These are phyloP conservation scores for Keiferia lycopersicella DNA, from an alignment of 2,888 invertebrate genomes.

Conservation along the genomic window DNA sequence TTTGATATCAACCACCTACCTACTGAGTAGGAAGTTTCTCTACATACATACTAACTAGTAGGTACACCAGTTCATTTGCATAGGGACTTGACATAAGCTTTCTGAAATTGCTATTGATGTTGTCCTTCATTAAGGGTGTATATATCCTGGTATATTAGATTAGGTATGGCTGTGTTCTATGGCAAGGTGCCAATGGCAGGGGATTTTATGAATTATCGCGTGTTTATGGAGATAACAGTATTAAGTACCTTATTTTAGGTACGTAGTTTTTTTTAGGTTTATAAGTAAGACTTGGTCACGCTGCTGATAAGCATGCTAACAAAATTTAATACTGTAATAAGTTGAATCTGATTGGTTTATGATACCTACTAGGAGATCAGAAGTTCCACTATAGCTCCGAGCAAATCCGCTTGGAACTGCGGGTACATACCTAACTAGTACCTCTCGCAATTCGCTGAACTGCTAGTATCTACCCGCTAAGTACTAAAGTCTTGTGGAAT, in stretches of 20 bases:
- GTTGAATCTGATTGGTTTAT: background rate
- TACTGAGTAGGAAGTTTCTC: background rate
- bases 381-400: background rate
- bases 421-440: background rate
- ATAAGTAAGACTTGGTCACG: too few species aligned
- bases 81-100: background rate
- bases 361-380: background rate
- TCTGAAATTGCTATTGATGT: slow-evolving; percentile 17
- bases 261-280: too few species aligned
- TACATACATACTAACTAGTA: background rate
- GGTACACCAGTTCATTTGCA: slow-evolving; percentile 11
- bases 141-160: background rate
- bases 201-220: background rate
- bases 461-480: slow-evolving; percentile 1
- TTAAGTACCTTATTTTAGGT: too few species aligned
- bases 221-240: background rate
- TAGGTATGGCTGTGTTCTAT: background rate
- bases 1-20: background rate
- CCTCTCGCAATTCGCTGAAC: background rate
- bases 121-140: background rate
- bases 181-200: background rate
- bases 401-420: background rate
- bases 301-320: too few species aligned
- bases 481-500: slow-evolving; percentile 11
- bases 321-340: too few species aligned